Percentiles rank a stretch among this genome's conserved stretches.
Conservation (phyloP, 2,888 invertebrate species). For the Melanotus villosus region DNA sequence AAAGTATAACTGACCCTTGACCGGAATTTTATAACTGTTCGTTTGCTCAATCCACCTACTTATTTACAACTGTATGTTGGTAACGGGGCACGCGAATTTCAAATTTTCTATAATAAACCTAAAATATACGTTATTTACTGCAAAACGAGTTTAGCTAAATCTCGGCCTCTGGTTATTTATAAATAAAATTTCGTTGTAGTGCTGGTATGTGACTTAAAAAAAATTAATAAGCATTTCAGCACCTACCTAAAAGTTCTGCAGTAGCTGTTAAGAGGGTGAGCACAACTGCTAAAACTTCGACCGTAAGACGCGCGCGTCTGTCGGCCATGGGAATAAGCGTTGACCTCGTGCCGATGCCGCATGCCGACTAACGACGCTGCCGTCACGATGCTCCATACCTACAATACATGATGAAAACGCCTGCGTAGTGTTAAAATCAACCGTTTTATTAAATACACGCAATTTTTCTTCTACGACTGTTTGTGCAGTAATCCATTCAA, state of each 20-base stretch:
- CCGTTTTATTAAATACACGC: conserved; percentile 42
- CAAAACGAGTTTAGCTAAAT: conserved; percentile 45
- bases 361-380: conserved; percentile 48
- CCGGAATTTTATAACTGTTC: conserved; percentile 50
- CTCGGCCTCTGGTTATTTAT: conserved; percentile 22
- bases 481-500: conserved; percentile 35
- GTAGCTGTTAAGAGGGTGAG: conserved; percentile 51
- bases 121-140: conserved; percentile 42
- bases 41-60: conserved; percentile 44
- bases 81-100: conserved; percentile 53
- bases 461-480: conserved; percentile 33
- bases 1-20: conserved; percentile 49
- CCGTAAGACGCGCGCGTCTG: conserved; percentile 55
- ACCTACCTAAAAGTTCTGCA: conserved; percentile 51
- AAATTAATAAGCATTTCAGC: conserved; percentile 14
- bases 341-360: conserved; percentile 44
- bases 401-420: conserved; percentile 45
- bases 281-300: conserved; percentile 54
- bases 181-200: conserved; percentile 9
- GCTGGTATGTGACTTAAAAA: neutral
- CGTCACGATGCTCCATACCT: conserved; percentile 44
- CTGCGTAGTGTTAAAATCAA: conserved; percentile 48
- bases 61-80: conserved; percentile 42
- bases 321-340: conserved; percentile 54
- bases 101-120: conserved; percentile 54